phyloP scores from a whole-genome alignment of 1,140 invertebrate species.

The Sminthurinus signatus region DNA sequence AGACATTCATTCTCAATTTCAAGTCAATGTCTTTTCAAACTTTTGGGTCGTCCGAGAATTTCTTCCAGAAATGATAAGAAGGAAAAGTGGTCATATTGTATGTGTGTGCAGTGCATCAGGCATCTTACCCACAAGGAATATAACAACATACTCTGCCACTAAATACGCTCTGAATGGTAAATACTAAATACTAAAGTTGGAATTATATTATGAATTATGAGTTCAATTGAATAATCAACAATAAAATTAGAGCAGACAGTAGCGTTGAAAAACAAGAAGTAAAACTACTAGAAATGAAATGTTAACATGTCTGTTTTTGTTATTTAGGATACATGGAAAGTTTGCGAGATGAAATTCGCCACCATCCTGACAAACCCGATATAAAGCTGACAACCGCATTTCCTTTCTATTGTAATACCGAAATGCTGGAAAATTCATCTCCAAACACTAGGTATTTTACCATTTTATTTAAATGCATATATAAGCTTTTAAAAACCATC shows the following conservation, averaged over 20 bases:
- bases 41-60: constrained; percentile 58
- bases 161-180: constrained; percentile 40
- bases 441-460: constrained; percentile 39
- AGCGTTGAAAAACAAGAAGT: too few species aligned
- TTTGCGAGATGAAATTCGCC: constrained; percentile 34
- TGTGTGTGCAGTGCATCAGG: constrained; percentile 54
- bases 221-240: too few species aligned
- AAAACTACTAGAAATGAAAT: too few species aligned
- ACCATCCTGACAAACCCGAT: constrained; percentile 32
- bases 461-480: too few species aligned
- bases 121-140: constrained; percentile 32
- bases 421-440: constrained; percentile 34
- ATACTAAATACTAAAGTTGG: too few species aligned
- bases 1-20: constrained; percentile 36
- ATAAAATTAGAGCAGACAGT: too few species aligned
- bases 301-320: too few species aligned
- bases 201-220: too few species aligned
- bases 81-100: constrained; percentile 72
- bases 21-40: constrained; percentile 38
- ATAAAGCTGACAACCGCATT: constrained; percentile 37
- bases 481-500: too few species aligned
- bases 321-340: too few species aligned
- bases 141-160: constrained; percentile 33
- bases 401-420: constrained; percentile 39
- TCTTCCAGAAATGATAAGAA: constrained; percentile 69